Percentiles rank a stretch among this genome's conserved stretches.
phyloP scores from a whole-genome alignment of 2,113 vertebrate species.

The Pitta sordida region DNA sequence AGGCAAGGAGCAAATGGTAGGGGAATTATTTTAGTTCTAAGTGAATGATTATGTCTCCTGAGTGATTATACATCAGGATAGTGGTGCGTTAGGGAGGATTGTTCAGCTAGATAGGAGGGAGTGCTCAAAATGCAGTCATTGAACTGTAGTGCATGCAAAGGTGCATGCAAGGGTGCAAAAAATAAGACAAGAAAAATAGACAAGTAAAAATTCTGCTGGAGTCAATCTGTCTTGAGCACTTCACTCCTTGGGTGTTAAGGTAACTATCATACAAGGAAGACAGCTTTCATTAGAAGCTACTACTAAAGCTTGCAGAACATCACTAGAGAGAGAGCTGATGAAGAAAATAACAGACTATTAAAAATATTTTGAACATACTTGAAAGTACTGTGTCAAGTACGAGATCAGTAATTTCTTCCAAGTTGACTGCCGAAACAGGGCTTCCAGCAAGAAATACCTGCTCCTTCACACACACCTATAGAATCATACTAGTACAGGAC shows the following conservation, averaged over 20 bases:
- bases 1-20: background rate
- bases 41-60: slow-evolving; percentile 51
- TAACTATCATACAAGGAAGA: background rate
- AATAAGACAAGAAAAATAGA: background rate
- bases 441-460: slow-evolving; percentile 73
- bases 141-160: background rate
- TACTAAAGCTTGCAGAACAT: background rate
- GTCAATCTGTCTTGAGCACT: accelerated
- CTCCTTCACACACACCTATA: slow-evolving; percentile 70
- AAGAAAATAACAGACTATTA: background rate
- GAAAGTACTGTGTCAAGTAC: slow-evolving; percentile 74
- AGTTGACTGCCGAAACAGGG: slow-evolving; percentile 77
- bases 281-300: background rate
- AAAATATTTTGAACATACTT: slow-evolving; percentile 73
- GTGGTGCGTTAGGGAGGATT: slow-evolving; percentile 1
- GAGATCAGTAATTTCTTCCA: slow-evolving; percentile 75
- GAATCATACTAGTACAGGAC: background rate
- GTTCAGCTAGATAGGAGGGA: slow-evolving; percentile 18
- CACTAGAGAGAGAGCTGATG: background rate
- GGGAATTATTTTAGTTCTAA: slow-evolving; percentile 60
- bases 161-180: background rate
- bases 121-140: background rate
- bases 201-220: background rate
- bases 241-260: background rate
- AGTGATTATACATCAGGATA: slow-evolving; percentile 24